These are phyloP conservation scores for Limenitis arthemis DNA, from an alignment of 2,888 invertebrate species.

Conservation along the genomic window DNA sequence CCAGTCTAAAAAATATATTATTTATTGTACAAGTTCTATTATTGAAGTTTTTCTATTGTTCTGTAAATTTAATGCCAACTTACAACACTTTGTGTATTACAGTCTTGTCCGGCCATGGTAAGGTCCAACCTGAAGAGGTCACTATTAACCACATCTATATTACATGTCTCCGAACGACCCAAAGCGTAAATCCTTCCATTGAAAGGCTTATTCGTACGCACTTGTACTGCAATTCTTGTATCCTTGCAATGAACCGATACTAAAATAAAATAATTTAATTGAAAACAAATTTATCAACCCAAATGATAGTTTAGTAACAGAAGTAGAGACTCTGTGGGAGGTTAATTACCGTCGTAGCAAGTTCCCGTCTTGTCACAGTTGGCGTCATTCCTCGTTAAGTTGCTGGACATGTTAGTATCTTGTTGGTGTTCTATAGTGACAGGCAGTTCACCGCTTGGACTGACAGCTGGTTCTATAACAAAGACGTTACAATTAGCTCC, in stretches of 20 bases:
- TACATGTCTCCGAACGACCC: constrained; percentile 94
- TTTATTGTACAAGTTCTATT: not conserved
- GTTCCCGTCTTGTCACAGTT: constrained; percentile 96
- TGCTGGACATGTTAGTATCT: constrained; percentile 78
- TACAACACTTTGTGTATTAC: constrained; percentile 96
- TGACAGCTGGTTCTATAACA: constrained; percentile 66
- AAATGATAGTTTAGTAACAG: not conserved
- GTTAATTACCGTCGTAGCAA: constrained; percentile 89
- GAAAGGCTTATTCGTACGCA: constrained; percentile 94
- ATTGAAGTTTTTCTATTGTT: not conserved
- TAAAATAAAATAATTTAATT: constrained; percentile 48
- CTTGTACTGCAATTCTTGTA: constrained; percentile 93
- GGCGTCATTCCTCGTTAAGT: constrained; percentile 82
- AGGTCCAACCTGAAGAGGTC: constrained; percentile 93
- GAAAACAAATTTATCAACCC: not conserved
- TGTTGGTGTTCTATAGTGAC: constrained; percentile 85
- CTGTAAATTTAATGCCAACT: constrained; percentile 46
- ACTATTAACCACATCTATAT: constrained; percentile 93
- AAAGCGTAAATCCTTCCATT: constrained; percentile 95
- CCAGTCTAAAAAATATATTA: constrained; percentile 79
- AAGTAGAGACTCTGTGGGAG: not conserved
- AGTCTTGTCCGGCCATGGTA: constrained; percentile 94
- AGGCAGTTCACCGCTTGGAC: constrained; percentile 72
- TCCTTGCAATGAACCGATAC: constrained; percentile 96
- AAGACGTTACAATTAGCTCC: constrained; percentile 13